A percentile compares a stretch with the other conserved stretches of the same genome.
Conservation (phyloP, 1,140 invertebrate species). For the Campoletis sonorensis region DNA sequence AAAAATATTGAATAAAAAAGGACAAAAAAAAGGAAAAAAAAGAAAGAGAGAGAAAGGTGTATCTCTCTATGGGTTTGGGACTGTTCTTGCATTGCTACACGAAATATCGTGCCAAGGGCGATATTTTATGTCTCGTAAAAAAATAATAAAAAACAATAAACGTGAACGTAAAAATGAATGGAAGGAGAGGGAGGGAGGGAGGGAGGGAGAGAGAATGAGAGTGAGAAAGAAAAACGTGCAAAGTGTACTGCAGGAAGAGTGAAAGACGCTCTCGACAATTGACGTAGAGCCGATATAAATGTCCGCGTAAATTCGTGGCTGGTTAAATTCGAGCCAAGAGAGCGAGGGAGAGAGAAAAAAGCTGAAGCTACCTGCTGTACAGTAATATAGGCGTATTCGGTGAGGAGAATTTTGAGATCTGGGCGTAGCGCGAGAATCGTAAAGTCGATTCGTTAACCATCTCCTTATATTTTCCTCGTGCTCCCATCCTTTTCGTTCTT, state of each 20-base stretch:
- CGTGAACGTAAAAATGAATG: slow-evolving; percentile 8
- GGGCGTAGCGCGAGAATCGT: slow-evolving; percentile 59
- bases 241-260: slow-evolving; percentile 20
- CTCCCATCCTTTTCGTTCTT: not conserved
- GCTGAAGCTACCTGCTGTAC: slow-evolving; percentile 6
- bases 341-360: slow-evolving; percentile 43
- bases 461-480: slow-evolving; percentile 18
- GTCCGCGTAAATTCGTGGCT: slow-evolving; percentile 67
- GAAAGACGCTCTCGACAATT: slow-evolving; percentile 51
- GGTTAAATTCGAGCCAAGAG: slow-evolving; percentile 58
- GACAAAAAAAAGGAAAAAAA: not conserved
- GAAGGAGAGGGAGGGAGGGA: not conserved
- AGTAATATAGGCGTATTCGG: not conserved
- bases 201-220: not conserved
- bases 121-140: slow-evolving; percentile 34
- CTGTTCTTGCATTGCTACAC: not conserved
- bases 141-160: slow-evolving; percentile 16
- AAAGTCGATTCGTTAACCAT: slow-evolving; percentile 53
- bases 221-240: not conserved
- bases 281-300: slow-evolving; percentile 65
- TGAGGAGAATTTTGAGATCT: slow-evolving; percentile 39
- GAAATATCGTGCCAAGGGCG: slow-evolving; percentile 33
- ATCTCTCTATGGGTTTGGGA: not conserved
- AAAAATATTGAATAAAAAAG: no score
- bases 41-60: not conserved